These are phyloP conservation scores for Scolanthus callimorphus DNA, from an alignment of 92 coral and sea anemone genomes.

Conservation along the genomic window DNA sequence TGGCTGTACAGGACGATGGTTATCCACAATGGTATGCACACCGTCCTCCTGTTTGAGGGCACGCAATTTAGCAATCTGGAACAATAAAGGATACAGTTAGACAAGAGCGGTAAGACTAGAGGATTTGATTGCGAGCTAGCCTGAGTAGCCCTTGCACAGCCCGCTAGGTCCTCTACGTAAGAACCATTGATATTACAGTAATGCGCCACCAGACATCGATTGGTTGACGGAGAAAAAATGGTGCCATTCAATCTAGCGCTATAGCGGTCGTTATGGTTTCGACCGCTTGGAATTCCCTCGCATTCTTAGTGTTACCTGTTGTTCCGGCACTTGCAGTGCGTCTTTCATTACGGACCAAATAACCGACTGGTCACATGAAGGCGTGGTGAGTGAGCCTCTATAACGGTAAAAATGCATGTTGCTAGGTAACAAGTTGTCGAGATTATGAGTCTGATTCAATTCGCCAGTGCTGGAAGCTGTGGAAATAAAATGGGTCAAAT, in stretches of 20 bases:
- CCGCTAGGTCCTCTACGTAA: no score
- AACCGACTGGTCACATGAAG: constrained; percentile 57
- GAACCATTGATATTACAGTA: no score
- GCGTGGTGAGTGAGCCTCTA: constrained; percentile 77
- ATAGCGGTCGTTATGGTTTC: no score
- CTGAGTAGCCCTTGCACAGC: no score
- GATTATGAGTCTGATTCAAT: constrained; percentile 2
- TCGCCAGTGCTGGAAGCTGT: not conserved
- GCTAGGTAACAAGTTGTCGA: constrained; percentile 24
- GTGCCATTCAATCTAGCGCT: no score
- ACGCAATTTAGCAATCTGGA: constrained; percentile 2
- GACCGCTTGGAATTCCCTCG: no score
- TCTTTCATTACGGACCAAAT: constrained; percentile 58
- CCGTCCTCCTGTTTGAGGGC: constrained; percentile 5
- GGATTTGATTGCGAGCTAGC: no score
- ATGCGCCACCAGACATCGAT: no score
- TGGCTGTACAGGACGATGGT: constrained; percentile 54
- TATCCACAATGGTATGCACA: constrained; percentile 14
- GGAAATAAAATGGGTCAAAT: not conserved
- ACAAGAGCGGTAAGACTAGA: no score
- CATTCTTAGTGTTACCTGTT: no score
- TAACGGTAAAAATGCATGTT: constrained; percentile 60
- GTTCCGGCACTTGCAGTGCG: constrained; percentile 18
- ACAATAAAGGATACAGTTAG: not conserved
- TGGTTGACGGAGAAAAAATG: no score